Conservation (phyloP, 2,888 invertebrate genomes). For the Disparrhopalites patrizii region DNA sequence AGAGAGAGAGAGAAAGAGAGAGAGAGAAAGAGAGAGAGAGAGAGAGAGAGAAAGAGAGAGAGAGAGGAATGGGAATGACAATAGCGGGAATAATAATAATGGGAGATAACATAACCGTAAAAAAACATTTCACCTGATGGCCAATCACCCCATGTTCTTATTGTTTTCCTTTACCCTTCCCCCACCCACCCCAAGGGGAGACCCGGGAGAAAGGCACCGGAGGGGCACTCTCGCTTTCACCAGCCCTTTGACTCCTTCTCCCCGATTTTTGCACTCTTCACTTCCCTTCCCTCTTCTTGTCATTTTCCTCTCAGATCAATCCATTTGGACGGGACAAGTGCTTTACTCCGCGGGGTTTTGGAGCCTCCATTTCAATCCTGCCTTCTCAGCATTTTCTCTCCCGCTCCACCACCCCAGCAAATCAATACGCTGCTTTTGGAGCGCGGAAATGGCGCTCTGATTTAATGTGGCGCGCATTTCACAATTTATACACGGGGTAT, state of each 20-base stretch:
- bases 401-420: no score
- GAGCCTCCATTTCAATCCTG: no score
- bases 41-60: not conserved
- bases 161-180: not conserved
- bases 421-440: no score
- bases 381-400: no score
- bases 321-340: no score
- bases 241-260: not conserved
- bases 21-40: not conserved
- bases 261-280: not conserved
- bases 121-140: slow-evolving; percentile 21
- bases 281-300: not conserved
- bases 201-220: not conserved
- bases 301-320: not conserved
- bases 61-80: not conserved
- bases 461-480: no score
- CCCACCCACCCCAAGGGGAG: no score
- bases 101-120: slow-evolving; percentile 16
- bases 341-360: no score
- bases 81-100: slow-evolving; percentile 14
- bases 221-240: not conserved
- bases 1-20: not conserved
- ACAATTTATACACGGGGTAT: no score
- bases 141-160: not conserved
- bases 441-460: no score